Evolutionary conservation across 2,113 vertebrate genomes (phyloP).

Genomic region (Hyperopisus bebe): DNA sequence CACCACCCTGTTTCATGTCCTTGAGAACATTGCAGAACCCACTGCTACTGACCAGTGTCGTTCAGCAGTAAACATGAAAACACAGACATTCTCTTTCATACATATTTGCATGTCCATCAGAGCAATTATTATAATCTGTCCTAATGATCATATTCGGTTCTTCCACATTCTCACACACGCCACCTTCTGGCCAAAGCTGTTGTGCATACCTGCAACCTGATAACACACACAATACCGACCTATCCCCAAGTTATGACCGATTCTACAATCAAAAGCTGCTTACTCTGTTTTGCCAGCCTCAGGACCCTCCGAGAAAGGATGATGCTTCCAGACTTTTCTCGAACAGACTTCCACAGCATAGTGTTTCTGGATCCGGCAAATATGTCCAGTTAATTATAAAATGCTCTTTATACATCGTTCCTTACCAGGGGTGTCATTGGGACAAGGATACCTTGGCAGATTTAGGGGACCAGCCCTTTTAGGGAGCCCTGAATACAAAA

Average conservation of each 20-base stretch:
- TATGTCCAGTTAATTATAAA: background rate
- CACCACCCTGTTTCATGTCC: background rate
- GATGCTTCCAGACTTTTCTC: background rate
- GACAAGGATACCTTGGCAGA: background rate
- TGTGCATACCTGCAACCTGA: background rate
- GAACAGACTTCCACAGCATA: background rate
- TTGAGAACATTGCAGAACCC: background rate
- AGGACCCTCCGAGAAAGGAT: background rate
- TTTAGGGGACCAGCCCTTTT: background rate
- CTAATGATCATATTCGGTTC: background rate
- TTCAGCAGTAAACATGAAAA: background rate
- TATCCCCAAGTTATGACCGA: background rate
- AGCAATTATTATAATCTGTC: background rate
- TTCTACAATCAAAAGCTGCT: background rate
- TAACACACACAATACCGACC: background rate
- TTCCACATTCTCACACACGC: background rate
- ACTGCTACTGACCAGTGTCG: background rate
- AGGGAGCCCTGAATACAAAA: background rate
- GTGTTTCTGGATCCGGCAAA: background rate
- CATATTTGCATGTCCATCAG: background rate
- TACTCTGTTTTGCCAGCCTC: background rate
- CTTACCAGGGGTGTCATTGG: background rate
- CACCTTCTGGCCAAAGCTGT: background rate
- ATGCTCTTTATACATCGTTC: background rate
- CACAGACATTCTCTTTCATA: background rate